Evolutionary conservation across 1,140 invertebrate species (phyloP), one percentile per base, ranked within the genome.

Genomic region (Lethocerus indicus): DNA sequence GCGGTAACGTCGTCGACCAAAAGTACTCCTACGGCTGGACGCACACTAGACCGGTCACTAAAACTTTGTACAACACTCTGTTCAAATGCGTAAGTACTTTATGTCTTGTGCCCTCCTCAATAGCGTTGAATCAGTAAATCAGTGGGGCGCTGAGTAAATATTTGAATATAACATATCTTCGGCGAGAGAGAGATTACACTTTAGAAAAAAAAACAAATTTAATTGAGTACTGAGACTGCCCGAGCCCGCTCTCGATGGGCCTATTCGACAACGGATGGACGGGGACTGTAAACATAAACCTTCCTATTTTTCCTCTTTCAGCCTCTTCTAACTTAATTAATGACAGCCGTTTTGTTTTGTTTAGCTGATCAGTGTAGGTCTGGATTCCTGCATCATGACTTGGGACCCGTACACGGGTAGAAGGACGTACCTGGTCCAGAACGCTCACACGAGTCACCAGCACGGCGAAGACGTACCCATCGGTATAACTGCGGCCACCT

Each of bases 401-500:
- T 83, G 80, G 80, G 73, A 82, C 64, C 75, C 76, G 1, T 37
- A 27, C 3, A 1, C 70, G 20, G 76, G 72, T 62, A n/a, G 54
- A 36, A 66, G 76, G 21, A 71, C 78, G 49, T 68, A 69, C 39
- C 67, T 78, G 37, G 68, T 81, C 5, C 72, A 70, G 39, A 71
- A 76, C 53, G 77, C 78, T 24, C 80, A 84, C 54, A 74, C 68
- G 6, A 65, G 69, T 27, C 61, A 71, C 43, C 56, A 73, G 18
- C 71, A 75, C 58, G 72, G 78, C 7, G 72, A 76, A 59, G 57
- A 67, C 20, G 62, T 71, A 32, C 68, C 72, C 2, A 69, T 85
- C 27, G 80, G 83, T 65, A 83, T 88, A 25, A 84, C 81, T 0
- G 76, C 79, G 0, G 81, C 79, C 7, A 74, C 72, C 54, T 85